Base-by-base conservation (phyloP, 2,888 invertebrate genomes). In the Campoplex capitator region DNA sequence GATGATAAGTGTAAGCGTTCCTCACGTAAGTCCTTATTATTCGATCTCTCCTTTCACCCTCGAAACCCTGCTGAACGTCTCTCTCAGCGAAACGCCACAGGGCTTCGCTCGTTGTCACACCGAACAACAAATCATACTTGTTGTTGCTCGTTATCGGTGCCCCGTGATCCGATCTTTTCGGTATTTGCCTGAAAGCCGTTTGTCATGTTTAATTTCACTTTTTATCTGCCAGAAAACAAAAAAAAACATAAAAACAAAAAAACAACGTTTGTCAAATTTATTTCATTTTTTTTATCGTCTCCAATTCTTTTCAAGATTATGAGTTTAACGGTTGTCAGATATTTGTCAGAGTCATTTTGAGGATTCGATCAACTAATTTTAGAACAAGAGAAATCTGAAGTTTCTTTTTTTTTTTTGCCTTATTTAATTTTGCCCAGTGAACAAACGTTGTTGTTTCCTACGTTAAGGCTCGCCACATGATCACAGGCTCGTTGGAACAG, bases 1-100 rank as follows among this genome's bases (percentile, higher is more conserved):
- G 96, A 94, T 99, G 99, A 95, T 98, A 99, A 88, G 97, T 97
- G 95, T 98, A 99, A 51, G 98, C 97, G 95, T 99, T 99, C 87
- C 99, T 96, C 79, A 99, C 99, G 94, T 98, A 98, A 54, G 98
- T 98, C 93, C 98, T 96, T 90, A 97, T 96, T 94, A 98, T 98
- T 93, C 97, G 96, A 95, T 98, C 98, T 83, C 98, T 95, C 88
- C 98, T 96, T 90, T 98, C 98, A 86, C 98, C 97, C 92, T 98
- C 98, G 93, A 98, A 98, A 48, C 98, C 98, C 92, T 97, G 97
- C 92, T 97, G 97, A 75, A 97, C 96, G 92, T 98, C 98, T 85
- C 96, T 96, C 65, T 97, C 97, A 32, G 97, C 97, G 94, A 99
- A 98, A 93, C 97, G 97, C 97, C 98, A 98, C 90, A 99, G 96